Evolutionary conservation across 2,797 vertebrate genomes (phyloP).

Genomic region (Alfaro cultratus): DNA sequence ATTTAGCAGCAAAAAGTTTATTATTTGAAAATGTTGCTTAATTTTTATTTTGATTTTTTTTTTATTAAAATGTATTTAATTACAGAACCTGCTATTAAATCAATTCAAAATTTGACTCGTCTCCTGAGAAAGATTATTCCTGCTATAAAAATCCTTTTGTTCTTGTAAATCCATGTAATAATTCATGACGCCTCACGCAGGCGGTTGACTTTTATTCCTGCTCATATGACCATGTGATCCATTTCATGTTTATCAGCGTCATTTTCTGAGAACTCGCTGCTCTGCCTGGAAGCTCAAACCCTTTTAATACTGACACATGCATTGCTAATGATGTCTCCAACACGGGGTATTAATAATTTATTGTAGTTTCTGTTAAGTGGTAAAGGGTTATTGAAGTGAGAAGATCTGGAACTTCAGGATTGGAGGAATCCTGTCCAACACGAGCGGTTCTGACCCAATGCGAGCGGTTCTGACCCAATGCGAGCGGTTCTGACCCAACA

Average conservation of each 20-base stretch:
- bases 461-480: no score
- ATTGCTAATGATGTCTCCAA: neutral
- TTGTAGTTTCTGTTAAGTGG: neutral
- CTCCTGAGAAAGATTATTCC: neutral
- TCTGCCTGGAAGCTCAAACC: neutral
- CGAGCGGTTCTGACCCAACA: no score
- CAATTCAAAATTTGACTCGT: neutral
- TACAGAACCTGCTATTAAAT: neutral
- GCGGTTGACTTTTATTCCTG: neutral
- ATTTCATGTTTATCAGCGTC: neutral
- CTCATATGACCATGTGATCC: neutral
- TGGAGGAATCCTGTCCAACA: neutral
- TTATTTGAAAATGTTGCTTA: neutral
- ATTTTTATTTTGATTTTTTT: neutral
- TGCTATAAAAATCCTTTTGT: neutral
- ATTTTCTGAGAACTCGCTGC: neutral
- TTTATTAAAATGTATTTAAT: neutral
- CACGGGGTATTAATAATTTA: neutral
- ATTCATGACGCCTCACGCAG: neutral
- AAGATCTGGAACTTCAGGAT: neutral
- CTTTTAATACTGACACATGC: neutral
- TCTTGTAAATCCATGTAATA: neutral
- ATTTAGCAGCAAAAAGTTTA: neutral
- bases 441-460: no score
- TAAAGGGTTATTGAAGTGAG: neutral